phyloP scores from a whole-genome alignment of 2,113 vertebrate genomes.

The Myotis yumanensis region DNA sequence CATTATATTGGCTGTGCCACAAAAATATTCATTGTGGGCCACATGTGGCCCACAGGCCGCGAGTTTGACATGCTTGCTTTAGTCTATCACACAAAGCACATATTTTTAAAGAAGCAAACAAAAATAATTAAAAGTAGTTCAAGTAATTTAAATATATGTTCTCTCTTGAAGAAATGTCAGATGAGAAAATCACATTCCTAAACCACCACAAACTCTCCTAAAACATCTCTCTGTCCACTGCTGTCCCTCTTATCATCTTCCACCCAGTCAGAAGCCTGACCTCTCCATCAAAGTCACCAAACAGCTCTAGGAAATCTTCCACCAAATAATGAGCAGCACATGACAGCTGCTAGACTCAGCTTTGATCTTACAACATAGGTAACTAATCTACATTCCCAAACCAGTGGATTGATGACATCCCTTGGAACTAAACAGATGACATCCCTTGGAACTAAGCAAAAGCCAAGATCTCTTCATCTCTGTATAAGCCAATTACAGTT shows the following conservation, averaged over 20 bases:
- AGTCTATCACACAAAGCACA: background rate
- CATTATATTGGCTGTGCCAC: too few species aligned
- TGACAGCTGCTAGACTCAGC: background rate
- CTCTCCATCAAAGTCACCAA: background rate
- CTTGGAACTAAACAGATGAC: background rate
- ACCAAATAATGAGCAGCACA: background rate
- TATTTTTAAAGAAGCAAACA: background rate
- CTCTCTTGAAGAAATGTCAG: slow-evolving; percentile 5
- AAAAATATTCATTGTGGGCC: too few species aligned
- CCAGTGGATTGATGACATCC: background rate
- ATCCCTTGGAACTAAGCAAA: background rate
- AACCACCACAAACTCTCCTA: background rate
- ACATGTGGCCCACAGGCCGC: too few species aligned
- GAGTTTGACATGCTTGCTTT: background rate
- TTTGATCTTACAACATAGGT: background rate
- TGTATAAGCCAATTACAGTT: background rate
- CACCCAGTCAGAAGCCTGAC: background rate
- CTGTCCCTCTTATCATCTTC: background rate
- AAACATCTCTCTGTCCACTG: background rate
- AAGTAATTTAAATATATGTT: background rate
- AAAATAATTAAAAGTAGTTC: slow-evolving; percentile 4
- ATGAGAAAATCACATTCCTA: background rate
- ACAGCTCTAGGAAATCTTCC: background rate
- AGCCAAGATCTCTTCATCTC: background rate
- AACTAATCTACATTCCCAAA: slow-evolving; percentile 21